A percentile compares a stretch with the other conserved stretches of the same genome.
These are phyloP conservation scores for Epinephelus malabaricus DNA, from an alignment of 2,797 vertebrate genomes.

Conservation along the genomic window DNA sequence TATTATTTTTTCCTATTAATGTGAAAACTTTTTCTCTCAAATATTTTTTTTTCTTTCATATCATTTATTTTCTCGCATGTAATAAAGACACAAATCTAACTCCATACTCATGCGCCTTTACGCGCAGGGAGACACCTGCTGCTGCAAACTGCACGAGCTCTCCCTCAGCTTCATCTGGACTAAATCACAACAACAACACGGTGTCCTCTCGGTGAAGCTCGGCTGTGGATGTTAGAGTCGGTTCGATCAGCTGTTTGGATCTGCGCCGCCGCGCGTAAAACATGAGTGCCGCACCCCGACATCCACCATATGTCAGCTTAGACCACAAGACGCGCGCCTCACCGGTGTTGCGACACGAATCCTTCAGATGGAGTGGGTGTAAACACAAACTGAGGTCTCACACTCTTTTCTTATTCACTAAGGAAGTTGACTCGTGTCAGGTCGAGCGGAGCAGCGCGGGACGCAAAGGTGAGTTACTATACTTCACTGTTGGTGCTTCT, in stretches of 20 bases:
- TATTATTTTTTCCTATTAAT: too few species aligned
- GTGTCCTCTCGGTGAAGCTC: not conserved
- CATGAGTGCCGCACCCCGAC: not conserved
- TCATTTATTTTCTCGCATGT: too few species aligned
- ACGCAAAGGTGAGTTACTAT: slow-evolving; percentile 29
- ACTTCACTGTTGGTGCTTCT: not conserved
- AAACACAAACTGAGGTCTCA: not conserved
- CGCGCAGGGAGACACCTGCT: not conserved
- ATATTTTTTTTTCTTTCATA: too few species aligned
- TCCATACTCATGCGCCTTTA: not conserved
- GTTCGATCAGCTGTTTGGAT: not conserved
- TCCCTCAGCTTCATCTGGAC: accelerated
- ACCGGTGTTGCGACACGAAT: not conserved
- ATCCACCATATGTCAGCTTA: too few species aligned
- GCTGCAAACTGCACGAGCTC: accelerated
- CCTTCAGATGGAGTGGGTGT: slow-evolving; percentile 26
- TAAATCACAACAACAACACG: not conserved
- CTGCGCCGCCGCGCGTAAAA: not conserved
- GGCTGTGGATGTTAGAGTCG: accelerated
- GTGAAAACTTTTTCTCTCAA: too few species aligned
- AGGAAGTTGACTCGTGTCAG: slow-evolving; percentile 32
- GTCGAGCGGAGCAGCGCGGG: not conserved
- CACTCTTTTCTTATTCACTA: not conserved
- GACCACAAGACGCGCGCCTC: not conserved
- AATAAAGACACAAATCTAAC: too few species aligned